Base-by-base conservation (phyloP, 2,113 vertebrate species). In the Bubalus kerabau region DNA sequence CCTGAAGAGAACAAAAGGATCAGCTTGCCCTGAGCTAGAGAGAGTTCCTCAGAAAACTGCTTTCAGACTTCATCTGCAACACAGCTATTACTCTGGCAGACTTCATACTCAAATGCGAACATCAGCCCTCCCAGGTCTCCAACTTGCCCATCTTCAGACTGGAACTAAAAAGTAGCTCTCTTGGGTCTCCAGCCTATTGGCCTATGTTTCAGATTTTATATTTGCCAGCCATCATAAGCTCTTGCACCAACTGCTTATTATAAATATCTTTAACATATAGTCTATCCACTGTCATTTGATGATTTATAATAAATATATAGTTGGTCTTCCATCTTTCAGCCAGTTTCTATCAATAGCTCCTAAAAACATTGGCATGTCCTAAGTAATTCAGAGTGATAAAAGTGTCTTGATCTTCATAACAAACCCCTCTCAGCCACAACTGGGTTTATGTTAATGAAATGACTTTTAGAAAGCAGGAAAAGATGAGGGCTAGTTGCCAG, bases 21-120 rank as follows among this genome's bases (percentile, higher is more conserved):
- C 14, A 24, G 11, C 12, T 21, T 23, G 12, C 1, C 2, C 11
- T 32, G 3, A 40, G 2, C 15, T 15, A 57, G 15, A 84, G 7
- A 13, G 16, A 87, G n/a, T 28, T 59, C 16, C 30, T 85, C 62
- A 82, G n/a, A 5, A 57, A 54, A 82, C 1, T 48, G 23, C 26
- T 12, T 43, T n/a, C 26, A 83, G 1, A 7, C 8, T 56, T 87
- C 40, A 83, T 23, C 32, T 36, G 52, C 52, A 52, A 13, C 24
- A 59, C 23, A 17, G 43, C 12, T 56, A 9, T 32, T 56, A 50
- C 43, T 76, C 32, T 1, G 24, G 59, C 14, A 71, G 30, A 46
- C 24, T 57, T 57, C 11, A 54, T 30, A 83, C 7, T 74, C 62
- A 90, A 50, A 57, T 23, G 54, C 6, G 9, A 74, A 83, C 26